These are phyloP conservation scores for Apis laboriosa DNA, from an alignment of 1,140 invertebrate species.

Conservation along the genomic window DNA sequence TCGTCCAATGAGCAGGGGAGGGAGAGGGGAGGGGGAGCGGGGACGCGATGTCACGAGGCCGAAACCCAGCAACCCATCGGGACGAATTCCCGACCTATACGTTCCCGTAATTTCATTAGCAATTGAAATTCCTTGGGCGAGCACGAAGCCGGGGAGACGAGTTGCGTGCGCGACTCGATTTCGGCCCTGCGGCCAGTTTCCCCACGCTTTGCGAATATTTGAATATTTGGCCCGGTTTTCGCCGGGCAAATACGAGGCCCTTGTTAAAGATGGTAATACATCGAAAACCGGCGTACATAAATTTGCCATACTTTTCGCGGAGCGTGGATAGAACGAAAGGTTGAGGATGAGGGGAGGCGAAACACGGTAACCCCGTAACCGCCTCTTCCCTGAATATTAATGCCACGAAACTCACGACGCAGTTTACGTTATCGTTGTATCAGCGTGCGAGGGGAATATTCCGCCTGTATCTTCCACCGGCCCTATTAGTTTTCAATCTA, in stretches of 20 bases:
- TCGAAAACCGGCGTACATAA: neutral
- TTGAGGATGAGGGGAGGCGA: neutral
- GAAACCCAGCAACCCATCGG: conserved; percentile 1
- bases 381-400: conserved; percentile 32
- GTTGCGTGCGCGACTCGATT: conserved; percentile 62
- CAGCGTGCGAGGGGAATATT: neutral
- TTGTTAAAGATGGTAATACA: conserved; percentile 43
- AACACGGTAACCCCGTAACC: conserved; percentile 33
- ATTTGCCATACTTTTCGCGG: conserved; percentile 7
- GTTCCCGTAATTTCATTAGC: conserved; percentile 70
- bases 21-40: too few species aligned
- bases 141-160: conserved; percentile 53
- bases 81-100: conserved; percentile 47
- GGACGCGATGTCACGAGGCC: conserved; percentile 17
- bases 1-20: neutral
- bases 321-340: neutral
- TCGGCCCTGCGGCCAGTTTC: conserved; percentile 24
- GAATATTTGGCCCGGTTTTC: conserved; percentile 3
- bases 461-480: neutral
- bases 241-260: too few species aligned
- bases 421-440: conserved; percentile 28
- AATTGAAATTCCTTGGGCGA: conserved; percentile 73
- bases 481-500: conserved; percentile 23
- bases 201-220: neutral
- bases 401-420: conserved; percentile 19